Evolutionary conservation across 1,140 invertebrate genomes (phyloP), one percentile per base, ranked within the genome.

Genomic region (Stegodyphus mimosarum): DNA sequence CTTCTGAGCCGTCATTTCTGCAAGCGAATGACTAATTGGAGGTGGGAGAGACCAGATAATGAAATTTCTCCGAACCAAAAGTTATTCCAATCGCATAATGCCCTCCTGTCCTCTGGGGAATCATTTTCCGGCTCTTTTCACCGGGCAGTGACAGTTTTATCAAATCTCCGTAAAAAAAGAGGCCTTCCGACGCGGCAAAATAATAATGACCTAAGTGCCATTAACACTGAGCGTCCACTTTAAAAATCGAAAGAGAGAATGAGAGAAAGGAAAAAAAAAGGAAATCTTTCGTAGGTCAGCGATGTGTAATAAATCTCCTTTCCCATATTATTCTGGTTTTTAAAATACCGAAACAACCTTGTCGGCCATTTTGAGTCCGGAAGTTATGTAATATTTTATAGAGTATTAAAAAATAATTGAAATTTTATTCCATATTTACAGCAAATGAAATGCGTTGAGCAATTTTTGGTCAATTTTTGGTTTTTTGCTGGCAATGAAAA

Each of bases 11-110:
- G 49, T 72, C 71, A 52, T 18, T 67, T 60, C 10, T 72, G 33
- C 17, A 33, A 33, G 33, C 33, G 33, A 60, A 55, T 81, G 79
- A 83, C 79, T 83, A 83, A 83, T 83, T 83, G 80, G 66, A 70
- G 7, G 71, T 9, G 71, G 70, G 50, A 55, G 70, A 74, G 70
- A 66, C 49, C 6, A 52, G 53, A 72, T 83, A 83, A 83, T 83
- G 71, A 74, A 83, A 83, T 72, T 83, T 83, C 55, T 60, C 48
- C 67, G 33, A 69, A 60, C 52, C 52, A 53, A 50, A 69, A 73
- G 48, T 74, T 74, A 83, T 83, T 72, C 79, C 80, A 83, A 74
- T 83, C 80, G 64, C 80, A 83, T 83, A 83, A 83, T 83, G 80
- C 80, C 64, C 64, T 7, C 15, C 53, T 72, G 0, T 3, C 52